Conservation (phyloP, 2,888 invertebrate genomes). For the Sepioteuthis lessoniana region DNA sequence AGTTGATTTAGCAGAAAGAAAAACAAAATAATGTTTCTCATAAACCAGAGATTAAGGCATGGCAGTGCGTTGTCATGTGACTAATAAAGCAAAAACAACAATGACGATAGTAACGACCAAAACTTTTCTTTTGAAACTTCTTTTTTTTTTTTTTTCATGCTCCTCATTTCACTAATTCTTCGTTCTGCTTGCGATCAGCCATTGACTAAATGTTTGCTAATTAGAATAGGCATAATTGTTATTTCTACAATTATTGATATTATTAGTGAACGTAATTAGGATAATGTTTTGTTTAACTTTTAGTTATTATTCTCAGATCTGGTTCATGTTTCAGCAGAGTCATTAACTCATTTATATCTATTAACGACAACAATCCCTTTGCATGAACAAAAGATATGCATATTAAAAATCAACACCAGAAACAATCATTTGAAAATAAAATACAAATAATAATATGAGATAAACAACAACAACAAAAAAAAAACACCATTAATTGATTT, state of each 20-base stretch:
- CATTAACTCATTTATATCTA: constrained; percentile 33
- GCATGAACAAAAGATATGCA: neutral
- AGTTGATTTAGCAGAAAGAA: constrained; percentile 20
- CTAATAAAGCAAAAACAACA: neutral
- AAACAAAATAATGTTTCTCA: neutral
- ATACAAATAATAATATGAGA: neutral
- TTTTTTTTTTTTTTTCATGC: neutral
- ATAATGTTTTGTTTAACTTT: neutral
- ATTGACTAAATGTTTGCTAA: constrained; percentile 33
- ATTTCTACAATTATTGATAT: constrained; percentile 23
- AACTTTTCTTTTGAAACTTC: neutral
- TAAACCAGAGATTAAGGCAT: constrained; percentile 16
- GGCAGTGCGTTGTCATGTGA: neutral
- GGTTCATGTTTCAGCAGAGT: neutral
- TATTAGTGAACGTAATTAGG: neutral
- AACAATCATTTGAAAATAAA: neutral
- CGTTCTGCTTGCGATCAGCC: neutral
- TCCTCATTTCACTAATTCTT: neutral
- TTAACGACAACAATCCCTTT: neutral
- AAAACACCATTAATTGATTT: neutral
- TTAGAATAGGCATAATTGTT: neutral
- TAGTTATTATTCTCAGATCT: neutral
- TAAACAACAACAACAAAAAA: neutral
- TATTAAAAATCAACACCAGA: constrained; percentile 33
- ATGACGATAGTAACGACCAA: neutral